Evolutionary conservation across 2,797 vertebrate species (phyloP).

Genomic region (Trachurus trachurus): DNA sequence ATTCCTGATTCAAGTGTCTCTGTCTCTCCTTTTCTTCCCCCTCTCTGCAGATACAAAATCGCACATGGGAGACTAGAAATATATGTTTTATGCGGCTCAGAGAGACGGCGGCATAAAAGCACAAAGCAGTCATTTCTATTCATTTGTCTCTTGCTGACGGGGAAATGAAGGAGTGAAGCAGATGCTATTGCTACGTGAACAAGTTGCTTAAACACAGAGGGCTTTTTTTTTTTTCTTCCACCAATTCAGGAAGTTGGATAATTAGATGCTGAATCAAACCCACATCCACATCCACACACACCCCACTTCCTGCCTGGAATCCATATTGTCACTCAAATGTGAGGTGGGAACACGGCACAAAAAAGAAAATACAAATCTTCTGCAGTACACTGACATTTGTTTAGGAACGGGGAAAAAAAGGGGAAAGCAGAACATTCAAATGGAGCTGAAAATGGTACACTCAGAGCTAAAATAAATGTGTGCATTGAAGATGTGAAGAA

Average conservation of each 20-base stretch:
- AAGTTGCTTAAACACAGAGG: conserved; percentile 80
- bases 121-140: conserved; percentile 85
- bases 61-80: conserved; percentile 74
- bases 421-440: conserved; percentile 59
- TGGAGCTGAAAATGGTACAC: conserved; percentile 62
- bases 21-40: conserved; percentile 51
- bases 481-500: conserved; percentile 63
- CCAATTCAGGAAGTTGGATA: conserved; percentile 75
- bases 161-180: conserved; percentile 78
- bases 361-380: conserved; percentile 58
- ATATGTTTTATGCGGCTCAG: conserved; percentile 80
- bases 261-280: conserved; percentile 75
- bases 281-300: not conserved
- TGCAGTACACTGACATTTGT: conserved; percentile 70
- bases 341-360: conserved; percentile 51
- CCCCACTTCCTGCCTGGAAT: conserved; percentile 69
- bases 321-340: conserved; percentile 77
- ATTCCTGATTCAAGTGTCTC: conserved; percentile 74
- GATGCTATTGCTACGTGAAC: conserved; percentile 83
- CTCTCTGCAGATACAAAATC: conserved; percentile 70
- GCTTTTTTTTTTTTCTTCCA: conserved; percentile 64
- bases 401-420: conserved; percentile 18
- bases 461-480: conserved; percentile 68
- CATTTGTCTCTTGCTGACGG: conserved; percentile 83
- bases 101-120: conserved; percentile 77